Base-by-base conservation (phyloP, 2,888 invertebrate species). In the Drosophila suboccidentalis region DNA sequence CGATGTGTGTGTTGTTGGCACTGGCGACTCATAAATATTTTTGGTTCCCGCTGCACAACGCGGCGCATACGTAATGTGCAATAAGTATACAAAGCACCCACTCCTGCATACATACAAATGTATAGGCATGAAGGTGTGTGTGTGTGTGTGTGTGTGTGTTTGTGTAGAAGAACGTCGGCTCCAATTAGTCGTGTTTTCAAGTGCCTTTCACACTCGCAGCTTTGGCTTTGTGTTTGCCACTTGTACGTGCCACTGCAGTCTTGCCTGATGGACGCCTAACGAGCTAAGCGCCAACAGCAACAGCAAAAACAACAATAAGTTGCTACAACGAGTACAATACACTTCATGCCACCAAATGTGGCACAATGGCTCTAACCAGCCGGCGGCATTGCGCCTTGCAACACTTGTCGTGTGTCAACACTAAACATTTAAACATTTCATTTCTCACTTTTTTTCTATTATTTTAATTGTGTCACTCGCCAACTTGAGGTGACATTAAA, bases 181-280 rank as follows among this genome's bases (percentile, higher is more conserved):
- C 83, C 86, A 80, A 88, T 86, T 87, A 86, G 86, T 81, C 88
- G 80, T 78, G 80, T 82, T 85, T 75, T 87, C 73, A 84, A 84
- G 87, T 84, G 82, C 78, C 78, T 75, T 80, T 71, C 78, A 68
- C 69, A 71, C 77, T 75, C 60, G 66, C 74, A 32, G 63, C 63
- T 44, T 15, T 49, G 67, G 59, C 59, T 66, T 68, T 71, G 71
- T 60, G 59, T 67, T 72, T 71, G 50, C 53, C 67, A 68, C 65
- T 81, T 67, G 80, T 72, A 79, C 80, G 74, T 80, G 82, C 74
- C 74, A 79, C 51, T 75, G 73, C 65, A 70, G 63, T 51, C 66
- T 69, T 58, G 66, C 73, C 49, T 76, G 75, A 75, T 69, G 78
- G 65, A 49, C 63, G 68, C 62, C 80, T 84, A 87, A 84, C 87